Conservation (phyloP, 2,797 vertebrate genomes). For the Tokudaia tokunoshimensis region DNA sequence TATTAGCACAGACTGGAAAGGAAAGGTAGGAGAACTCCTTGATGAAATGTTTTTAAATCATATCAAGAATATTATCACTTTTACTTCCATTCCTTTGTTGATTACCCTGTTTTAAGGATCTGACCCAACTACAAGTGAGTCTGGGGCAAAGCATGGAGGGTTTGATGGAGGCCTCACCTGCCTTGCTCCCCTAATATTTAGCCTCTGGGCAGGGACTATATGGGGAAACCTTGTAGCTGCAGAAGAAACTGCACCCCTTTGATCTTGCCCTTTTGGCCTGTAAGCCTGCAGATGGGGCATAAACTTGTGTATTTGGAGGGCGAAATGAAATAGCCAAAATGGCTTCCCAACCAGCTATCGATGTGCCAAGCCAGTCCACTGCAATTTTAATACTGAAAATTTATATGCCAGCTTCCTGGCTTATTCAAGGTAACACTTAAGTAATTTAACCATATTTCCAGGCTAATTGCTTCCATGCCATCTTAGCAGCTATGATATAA, state of each 20-base stretch:
- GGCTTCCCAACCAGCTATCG: neutral
- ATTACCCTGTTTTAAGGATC: neutral
- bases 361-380: neutral
- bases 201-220: neutral
- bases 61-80: neutral
- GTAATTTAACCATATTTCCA: constrained; percentile 77
- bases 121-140: neutral
- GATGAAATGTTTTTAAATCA: neutral
- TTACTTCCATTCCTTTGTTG: neutral
- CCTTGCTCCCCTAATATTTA: neutral
- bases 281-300: neutral
- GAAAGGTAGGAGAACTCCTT: neutral
- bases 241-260: neutral
- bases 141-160: neutral
- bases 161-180: neutral
- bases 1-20: neutral
- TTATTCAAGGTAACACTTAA: constrained; percentile 73
- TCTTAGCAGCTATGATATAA: constrained; percentile 74
- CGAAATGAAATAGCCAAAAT: neutral
- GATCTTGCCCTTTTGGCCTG: neutral
- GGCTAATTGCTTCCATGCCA: constrained; percentile 73
- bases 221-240: neutral
- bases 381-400: constrained; percentile 67
- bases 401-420: constrained; percentile 43
- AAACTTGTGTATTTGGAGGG: neutral